Evolutionary conservation across 2,113 vertebrate species (phyloP), one percentile per base, ranked within the genome.

Genomic region (Capreolus pygargus): DNA sequence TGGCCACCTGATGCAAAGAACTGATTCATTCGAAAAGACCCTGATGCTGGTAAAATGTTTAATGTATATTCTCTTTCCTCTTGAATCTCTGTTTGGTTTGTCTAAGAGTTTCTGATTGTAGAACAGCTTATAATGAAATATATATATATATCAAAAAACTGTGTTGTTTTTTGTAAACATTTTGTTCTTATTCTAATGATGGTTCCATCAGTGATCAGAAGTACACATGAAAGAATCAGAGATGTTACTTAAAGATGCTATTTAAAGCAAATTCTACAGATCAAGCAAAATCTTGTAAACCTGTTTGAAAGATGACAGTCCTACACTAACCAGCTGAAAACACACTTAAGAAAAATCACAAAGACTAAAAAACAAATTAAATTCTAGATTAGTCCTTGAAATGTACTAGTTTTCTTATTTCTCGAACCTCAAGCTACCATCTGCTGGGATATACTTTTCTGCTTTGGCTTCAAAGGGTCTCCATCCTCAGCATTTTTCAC

Each of bases 391-490:
- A 97, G 50, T 28, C 23, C 82, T 88, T 89, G 45, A 96, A 52
- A 86, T 57, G 82, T 28, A 84, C 16, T 58, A 50, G 28, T 70
- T 87, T 96, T 85, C 78, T 74, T 76, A n/a, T 97, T 95, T 94
- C 47, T 91, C 86, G 86, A 96, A 94, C 16, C 60, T 91, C 60
- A 97, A 87, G 10, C 57, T 97, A 23, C 90, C 47, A 89, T 74
- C 15, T 74, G 25, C 28, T 88, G 16, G 36, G 39, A 89, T 86
- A 52, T 30, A 55, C 70, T 45, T 86, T 57, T 92, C 67, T 86
- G 47, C 43, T 95, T 95, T 94, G 89, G 55, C 27, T 96, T 98
- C 81, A 96, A 70, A 88, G 55, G 16, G 50, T 89, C 36, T 91
- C 81, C 91, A 96, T 70, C 45, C 19, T 86, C 55, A 93, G 84